Evolutionary conservation across 2,113 vertebrate genomes (phyloP), one percentile per base, ranked within the genome.

Genomic region (Pelmatolapia mariae): DNA sequence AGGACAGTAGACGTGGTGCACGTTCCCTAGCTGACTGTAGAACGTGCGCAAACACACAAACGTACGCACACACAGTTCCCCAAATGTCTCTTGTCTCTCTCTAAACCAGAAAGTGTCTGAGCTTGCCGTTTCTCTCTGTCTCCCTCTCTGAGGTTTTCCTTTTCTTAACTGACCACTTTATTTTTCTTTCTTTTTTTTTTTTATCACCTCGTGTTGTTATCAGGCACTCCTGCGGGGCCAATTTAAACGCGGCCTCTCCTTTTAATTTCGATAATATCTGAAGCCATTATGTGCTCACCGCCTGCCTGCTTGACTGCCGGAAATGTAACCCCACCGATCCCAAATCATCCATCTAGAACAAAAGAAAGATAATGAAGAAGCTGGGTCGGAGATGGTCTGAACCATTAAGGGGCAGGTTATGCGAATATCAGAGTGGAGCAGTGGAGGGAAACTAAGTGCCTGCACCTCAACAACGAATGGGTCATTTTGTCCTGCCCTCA

Each of bases 331-430:
- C 82, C 45, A 9, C 84, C 36, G 82, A 82, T 88, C 87, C 79
- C 84, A 83, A 93, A 92, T 91, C 90, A 89, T 87, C 91, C 84
- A 78, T 91, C 84, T 84, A 54, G 81, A 91, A 89, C 86, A 89
- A 92, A 89, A 84, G 79, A 26, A 71, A 86, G 93, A 90, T 92
- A 90, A 93, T 92, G 86, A 93, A 91, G 93, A 92, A 88, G 76
- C 86, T 38, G 82, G 86, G 40, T 8, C 8, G 4, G 59, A 89
- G 91, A 82, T 57, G 52, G 71, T 45, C 36, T 80, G 59, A 78
- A 45, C 82, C 50, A 91, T 93, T 86, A 89, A 80, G 87, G 68
- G 66, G 40, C 43, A 63, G 86, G 88, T 91, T 88, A 91, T 91
- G 83, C 80, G 93, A 87, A 92, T 91, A 91, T 91, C 85, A 89